A percentile compares a stretch with the other conserved stretches of the same genome.
Conservation (phyloP, 2,888 invertebrate species). For the Caradrina kadenii region DNA sequence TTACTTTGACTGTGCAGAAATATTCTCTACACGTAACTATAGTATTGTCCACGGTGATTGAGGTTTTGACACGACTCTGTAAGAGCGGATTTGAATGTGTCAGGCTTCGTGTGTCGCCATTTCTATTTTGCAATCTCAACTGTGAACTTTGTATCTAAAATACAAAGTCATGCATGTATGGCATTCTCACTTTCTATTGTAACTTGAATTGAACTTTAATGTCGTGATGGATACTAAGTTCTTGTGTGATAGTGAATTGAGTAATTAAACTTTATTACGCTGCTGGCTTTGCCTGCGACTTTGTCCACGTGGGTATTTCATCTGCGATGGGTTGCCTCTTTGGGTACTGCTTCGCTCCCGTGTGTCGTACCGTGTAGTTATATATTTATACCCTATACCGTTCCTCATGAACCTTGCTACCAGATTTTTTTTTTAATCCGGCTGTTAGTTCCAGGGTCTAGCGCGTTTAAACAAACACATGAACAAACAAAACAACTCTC, state of each 20-base stretch:
- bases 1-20: conserved; percentile 57
- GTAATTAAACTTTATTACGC: conserved; percentile 4
- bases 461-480: too few relatives aligned
- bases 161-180: conserved; percentile 46
- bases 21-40: conserved; percentile 62
- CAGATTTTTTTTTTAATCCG: too few relatives aligned
- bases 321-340: too few relatives aligned
- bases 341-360: too few relatives aligned
- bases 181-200: conserved; percentile 57
- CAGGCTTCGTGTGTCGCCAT: conserved; percentile 50
- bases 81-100: conserved; percentile 51
- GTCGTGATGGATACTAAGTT: conserved; percentile 25
- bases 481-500: too few relatives aligned
- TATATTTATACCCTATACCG: too few relatives aligned
- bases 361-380: too few relatives aligned
- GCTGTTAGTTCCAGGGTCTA: too few relatives aligned
- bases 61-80: conserved; percentile 64
- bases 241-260: conserved; percentile 23
- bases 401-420: too few relatives aligned
- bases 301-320: too few relatives aligned
- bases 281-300: neutral
- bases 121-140: conserved; percentile 59
- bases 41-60: conserved; percentile 69
- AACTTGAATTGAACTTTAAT: conserved; percentile 42
- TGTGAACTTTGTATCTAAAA: conserved; percentile 58